These are phyloP conservation scores for Orchestia grillus DNA, from an alignment of 1,140 invertebrate genomes.

Conservation along the genomic window DNA sequence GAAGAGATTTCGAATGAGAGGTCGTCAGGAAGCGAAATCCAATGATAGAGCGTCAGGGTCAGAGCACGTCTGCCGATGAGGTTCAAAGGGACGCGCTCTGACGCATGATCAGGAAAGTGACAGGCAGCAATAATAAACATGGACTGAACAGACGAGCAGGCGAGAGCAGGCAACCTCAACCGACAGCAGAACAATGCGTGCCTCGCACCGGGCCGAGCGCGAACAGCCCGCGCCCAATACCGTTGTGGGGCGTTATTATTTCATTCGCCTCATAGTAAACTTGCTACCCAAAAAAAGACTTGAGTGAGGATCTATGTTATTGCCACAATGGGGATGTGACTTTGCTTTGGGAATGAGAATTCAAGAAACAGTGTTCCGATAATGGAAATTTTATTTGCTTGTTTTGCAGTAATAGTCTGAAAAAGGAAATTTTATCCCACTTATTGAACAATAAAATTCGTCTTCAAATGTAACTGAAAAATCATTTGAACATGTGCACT, in stretches of 20 bases:
- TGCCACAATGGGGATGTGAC: no score
- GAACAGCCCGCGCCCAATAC: neutral
- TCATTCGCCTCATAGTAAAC: neutral
- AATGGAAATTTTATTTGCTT: no score
- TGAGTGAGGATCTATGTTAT: no score
- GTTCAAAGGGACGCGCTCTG: neutral
- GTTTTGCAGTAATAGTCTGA: no score
- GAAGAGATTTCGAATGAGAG: neutral
- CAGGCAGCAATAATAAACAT: neutral
- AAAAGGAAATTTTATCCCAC: no score
- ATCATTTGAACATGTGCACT: no score
- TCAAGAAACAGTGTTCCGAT: no score
- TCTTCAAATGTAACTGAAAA: no score
- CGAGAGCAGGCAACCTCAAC: no score
- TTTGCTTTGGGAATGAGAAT: no score
- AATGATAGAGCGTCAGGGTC: neutral
- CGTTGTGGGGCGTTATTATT: neutral
- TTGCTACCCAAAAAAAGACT: neutral
- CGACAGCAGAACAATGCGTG: neutral
- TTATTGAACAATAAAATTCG: no score
- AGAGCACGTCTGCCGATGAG: neutral
- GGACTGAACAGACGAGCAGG: neutral
- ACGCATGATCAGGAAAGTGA: neutral
- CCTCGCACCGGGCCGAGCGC: neutral
- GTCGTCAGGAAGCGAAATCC: neutral